Conservation (phyloP, 2,113 vertebrate genomes). For the Myxocyprinus asiaticus region DNA sequence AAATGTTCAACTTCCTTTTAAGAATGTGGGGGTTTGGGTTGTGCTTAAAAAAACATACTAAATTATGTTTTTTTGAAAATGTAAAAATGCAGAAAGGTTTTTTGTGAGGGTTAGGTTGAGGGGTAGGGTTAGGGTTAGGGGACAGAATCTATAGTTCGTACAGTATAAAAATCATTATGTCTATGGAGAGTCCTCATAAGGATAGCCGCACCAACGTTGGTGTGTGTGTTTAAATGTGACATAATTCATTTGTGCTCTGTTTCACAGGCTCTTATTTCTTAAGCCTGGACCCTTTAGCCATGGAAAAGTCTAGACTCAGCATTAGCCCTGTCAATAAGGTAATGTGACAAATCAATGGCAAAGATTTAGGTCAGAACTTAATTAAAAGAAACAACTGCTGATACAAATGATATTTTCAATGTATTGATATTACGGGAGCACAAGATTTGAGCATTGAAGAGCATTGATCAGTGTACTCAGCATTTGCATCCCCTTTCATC, state of each 20-base stretch:
- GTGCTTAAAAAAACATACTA: too few species aligned
- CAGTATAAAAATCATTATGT: too few species aligned
- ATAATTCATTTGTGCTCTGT: conserved; percentile 58
- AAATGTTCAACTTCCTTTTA: not conserved
- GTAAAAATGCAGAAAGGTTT: too few species aligned
- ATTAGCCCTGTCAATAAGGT: conserved; percentile 81
- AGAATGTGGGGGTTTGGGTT: too few species aligned
- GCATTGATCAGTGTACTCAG: conserved; percentile 77
- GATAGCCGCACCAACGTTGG: too few species aligned
- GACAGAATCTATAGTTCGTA: too few species aligned
- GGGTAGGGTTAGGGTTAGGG: too few species aligned
- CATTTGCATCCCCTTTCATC: conserved; percentile 85
- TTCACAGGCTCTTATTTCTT: conserved; percentile 65
- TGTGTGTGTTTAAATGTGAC: conserved; percentile 55
- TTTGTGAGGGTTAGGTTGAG: too few species aligned
- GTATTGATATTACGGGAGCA: conserved; percentile 77
- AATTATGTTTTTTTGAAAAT: too few species aligned
- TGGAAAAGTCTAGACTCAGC: conserved; percentile 81
- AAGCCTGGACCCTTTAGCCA: conserved; percentile 67
- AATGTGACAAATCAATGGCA: conserved; percentile 86
- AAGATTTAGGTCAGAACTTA: conserved; percentile 90
- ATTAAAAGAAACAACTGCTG: conserved; percentile 94
- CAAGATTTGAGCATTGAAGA: conserved; percentile 65
- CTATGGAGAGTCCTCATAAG: too few species aligned
- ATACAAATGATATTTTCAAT: conserved; percentile 94